These are phyloP conservation scores for Pogonus chalceus DNA, from an alignment of 1,140 invertebrate species.

Conservation along the genomic window DNA sequence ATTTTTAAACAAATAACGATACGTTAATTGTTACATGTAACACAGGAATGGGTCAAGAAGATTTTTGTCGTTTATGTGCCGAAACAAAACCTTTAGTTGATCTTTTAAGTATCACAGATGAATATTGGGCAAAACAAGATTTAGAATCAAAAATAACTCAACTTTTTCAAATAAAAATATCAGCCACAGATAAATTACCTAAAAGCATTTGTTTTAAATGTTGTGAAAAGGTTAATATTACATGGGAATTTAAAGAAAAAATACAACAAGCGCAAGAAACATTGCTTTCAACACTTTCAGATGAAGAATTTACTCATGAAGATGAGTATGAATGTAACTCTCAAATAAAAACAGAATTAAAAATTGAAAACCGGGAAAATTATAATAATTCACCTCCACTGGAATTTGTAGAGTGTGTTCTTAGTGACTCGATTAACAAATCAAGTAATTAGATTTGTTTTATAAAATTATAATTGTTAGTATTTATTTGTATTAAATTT, in stretches of 20 bases:
- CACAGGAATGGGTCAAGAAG: conserved; percentile 29
- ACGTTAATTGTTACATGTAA: too few species aligned
- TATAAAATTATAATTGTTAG: neutral
- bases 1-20: too few species aligned
- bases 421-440: neutral
- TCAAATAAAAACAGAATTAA: conserved; percentile 5
- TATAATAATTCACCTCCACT: neutral
- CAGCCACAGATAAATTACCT: conserved; percentile 26
- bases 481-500: neutral
- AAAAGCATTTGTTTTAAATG: conserved; percentile 25
- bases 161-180: conserved; percentile 27
- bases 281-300: conserved; percentile 10
- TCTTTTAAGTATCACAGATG: conserved; percentile 22
- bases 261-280: conserved; percentile 30
- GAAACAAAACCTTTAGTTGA: conserved; percentile 28
- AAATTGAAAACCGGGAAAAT: neutral
- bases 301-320: neutral
- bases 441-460: neutral
- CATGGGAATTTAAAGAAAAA: conserved; percentile 28
- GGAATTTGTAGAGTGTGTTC: conserved; percentile 7
- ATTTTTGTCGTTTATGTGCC: conserved; percentile 44
- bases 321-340: neutral
- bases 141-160: conserved; percentile 24
- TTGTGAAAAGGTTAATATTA: conserved; percentile 26
- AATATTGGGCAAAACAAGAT: conserved; percentile 13